Base-by-base conservation (phyloP, 2,113 vertebrate species). In the Actenoides hombroni region DNA sequence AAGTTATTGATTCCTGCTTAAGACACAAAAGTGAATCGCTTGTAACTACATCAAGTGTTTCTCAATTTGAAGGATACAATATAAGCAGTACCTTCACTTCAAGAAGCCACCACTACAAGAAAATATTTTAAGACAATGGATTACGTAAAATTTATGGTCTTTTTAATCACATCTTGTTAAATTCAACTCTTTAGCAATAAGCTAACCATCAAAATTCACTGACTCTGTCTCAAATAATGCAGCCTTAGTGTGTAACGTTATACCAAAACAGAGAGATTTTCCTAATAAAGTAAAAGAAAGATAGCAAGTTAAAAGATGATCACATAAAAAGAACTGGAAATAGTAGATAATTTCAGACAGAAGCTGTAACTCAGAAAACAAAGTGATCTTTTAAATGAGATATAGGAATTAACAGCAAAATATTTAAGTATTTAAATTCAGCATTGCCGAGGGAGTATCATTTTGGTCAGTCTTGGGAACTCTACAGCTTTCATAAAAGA, bases 1-100 rank as follows among this genome's bases (percentile, higher is more conserved):
- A 24, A 59, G 91, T 44, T 56, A 92, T 57, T 76, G 91, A 85
- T 91, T 96, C 69, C 70, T 89, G 61, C 59, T 84, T 81, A 84
- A 90, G 67, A 85, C 19, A 48, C 70, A 92, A 31, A 86, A 82
- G 0, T 44, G 83, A 92, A 90, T 71, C 73, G 25, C 68, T 86
- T 29, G 28, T 40, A 83, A 73, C 70, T 63, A 8, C 61, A 40
- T 49, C 65, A 46, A 76, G 48, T 40, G 35, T 37, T 94, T 64
- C 65, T 87, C 87, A 40, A 31, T 69, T 68, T 37, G 21, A 54
- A 60, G 75, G 37, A n/a, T 6, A 26, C 9, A 26, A 53, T 20
- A 60, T 5, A 54, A 82, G 75, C 37, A 90, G 61, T 16, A 42
- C 18, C 16, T 79, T 76, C 39, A 39, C 23, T 69, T 80, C 26